Evolutionary conservation across 2,113 vertebrate species (phyloP).

Genomic region (Nematolebias whitei): DNA sequence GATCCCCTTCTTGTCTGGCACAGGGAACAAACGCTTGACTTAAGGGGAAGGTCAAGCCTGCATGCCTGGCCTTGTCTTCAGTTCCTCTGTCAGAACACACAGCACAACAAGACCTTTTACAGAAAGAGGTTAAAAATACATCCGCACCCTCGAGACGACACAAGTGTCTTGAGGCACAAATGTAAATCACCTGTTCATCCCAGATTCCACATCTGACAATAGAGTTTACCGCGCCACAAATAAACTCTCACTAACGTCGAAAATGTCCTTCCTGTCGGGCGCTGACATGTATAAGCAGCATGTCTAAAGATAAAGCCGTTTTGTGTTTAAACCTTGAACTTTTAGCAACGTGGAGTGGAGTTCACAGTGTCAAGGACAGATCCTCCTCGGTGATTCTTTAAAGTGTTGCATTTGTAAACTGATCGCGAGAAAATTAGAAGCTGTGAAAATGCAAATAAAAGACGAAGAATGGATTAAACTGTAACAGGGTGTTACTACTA

Average conservation of each 20-base stretch:
- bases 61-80: slow-evolving; percentile 65
- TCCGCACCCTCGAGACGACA: slow-evolving; percentile 53
- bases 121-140: slow-evolving; percentile 76
- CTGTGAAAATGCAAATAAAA: neutral
- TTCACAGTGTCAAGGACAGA: neutral
- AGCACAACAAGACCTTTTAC: slow-evolving; percentile 69
- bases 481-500: too few relatives aligned
- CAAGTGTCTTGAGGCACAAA: slow-evolving; percentile 56
- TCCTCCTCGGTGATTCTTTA: neutral
- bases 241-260: slow-evolving; percentile 13
- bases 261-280: neutral
- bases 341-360: slow-evolving; percentile 15
- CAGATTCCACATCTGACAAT: slow-evolving; percentile 40
- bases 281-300: slow-evolving; percentile 10
- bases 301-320: slow-evolving; percentile 19
- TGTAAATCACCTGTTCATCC: slow-evolving; percentile 57
- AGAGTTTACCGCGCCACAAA: slow-evolving; percentile 25
- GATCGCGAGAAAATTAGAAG: neutral
- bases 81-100: slow-evolving; percentile 67
- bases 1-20: slow-evolving; percentile 56
- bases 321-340: slow-evolving; percentile 34
- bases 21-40: slow-evolving; percentile 69
- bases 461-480: neutral
- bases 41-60: slow-evolving; percentile 68
- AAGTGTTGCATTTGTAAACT: neutral